Evolutionary conservation across 2,113 vertebrate species (phyloP), one percentile per base, ranked within the genome.

Genomic region (Albula glossodonta): DNA sequence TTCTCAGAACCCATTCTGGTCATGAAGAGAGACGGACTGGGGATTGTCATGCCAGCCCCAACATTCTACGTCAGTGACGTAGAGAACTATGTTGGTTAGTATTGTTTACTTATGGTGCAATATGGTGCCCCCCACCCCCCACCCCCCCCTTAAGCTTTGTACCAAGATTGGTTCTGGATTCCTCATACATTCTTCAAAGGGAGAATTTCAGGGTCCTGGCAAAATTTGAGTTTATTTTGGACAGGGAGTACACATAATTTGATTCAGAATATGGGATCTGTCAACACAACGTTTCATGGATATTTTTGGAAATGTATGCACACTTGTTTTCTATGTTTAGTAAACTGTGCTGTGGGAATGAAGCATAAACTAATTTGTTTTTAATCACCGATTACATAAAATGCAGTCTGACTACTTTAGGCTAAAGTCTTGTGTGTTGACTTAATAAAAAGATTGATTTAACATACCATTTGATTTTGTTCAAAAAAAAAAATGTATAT

Each of bases 31-130:
- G 98, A 99, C 0, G 98, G 98, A 0, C 91, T 99, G 91, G 97
- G 97, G 2, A 91, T 99, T 92, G 94, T 97, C 0, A 96, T 99
- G 88, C 98, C 98, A 0, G 96, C 98, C 0, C 97, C 97, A n/a
- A 99, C 98, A 7, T 99, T 99, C 94, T 99, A 99, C 10, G 97
- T 99, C 93, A 99, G 98, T 0, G 98, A 99, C 0, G 98, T 99
- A 0, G 98, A 99, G 91, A 99, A 99, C 94, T 97, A 99, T 0
- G 98, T 99, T 0, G 98, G 98, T 99, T 92, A 87, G 97, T 94
- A 57, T 50, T 80, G 50, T 49, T 3, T 52, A 19, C 13, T 80
- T 74, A 74, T 31, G 10, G 70, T n/a, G 11, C 31, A 31, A 74
- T 9, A 25, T 9, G 1, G n/a, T 0, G 31, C 8, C 10, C 63